These are phyloP conservation scores for Drosophila fulvimacula DNA, from an alignment of 2,888 invertebrate genomes.

Conservation along the genomic window DNA sequence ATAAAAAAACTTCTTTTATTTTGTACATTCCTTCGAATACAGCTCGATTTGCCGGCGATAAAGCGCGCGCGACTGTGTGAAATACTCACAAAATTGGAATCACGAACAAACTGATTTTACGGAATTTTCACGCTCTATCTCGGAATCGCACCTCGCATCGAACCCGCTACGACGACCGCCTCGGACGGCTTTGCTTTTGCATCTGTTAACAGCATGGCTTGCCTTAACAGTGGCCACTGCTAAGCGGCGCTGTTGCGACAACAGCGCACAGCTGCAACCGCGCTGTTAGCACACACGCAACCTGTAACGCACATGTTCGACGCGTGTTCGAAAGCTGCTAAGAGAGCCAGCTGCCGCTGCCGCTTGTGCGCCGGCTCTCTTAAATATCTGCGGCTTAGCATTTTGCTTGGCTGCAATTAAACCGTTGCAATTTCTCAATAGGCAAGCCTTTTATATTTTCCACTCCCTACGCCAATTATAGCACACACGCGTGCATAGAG, in stretches of 20 bases:
- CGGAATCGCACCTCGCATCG: slow-evolving; percentile 27
- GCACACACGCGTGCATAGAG: not conserved
- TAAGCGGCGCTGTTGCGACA: slow-evolving; percentile 36
- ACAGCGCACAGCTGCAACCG: slow-evolving; percentile 27
- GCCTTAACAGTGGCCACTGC: slow-evolving; percentile 35
- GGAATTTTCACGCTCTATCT: slow-evolving; percentile 39
- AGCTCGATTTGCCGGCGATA: slow-evolving; percentile 39
- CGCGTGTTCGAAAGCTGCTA: slow-evolving; percentile 3
- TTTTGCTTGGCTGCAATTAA: slow-evolving; percentile 26
- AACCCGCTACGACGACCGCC: slow-evolving; percentile 51
- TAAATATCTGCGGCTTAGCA: slow-evolving; percentile 13
- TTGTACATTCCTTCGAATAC: not conserved
- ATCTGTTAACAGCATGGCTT: slow-evolving; percentile 49
- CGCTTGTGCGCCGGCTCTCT: slow-evolving; percentile 20
- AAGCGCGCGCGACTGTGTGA: slow-evolving; percentile 1
- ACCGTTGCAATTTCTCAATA: slow-evolving; percentile 39
- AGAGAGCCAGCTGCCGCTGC: slow-evolving; percentile 8
- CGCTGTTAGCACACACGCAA: slow-evolving; percentile 28
- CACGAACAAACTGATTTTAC: slow-evolving; percentile 30
- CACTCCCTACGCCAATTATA: slow-evolving; percentile 4
- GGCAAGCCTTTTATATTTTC: slow-evolving; percentile 3
- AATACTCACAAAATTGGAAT: slow-evolving; percentile 15
- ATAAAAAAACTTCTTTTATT: slow-evolving; percentile 11
- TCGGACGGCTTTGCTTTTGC: slow-evolving; percentile 54
- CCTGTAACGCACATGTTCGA: slow-evolving; percentile 34